Conservation (phyloP, 23 tunicate genomes). For the Diplosoma virens region DNA sequence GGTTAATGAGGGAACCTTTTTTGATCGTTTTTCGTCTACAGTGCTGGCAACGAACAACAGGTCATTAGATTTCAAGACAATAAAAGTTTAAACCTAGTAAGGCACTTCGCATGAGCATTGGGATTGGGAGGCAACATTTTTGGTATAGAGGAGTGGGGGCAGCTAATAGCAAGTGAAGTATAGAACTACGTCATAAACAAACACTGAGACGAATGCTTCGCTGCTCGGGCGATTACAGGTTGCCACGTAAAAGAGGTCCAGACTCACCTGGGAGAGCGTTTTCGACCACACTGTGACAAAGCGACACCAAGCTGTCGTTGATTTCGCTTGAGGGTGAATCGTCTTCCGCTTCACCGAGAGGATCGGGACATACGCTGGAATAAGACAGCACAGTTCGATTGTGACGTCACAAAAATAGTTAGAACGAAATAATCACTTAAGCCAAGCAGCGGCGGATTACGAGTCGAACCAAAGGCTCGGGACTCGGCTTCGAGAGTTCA, state of each 20-base stretch:
- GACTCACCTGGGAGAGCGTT: slow-evolving; percentile 73
- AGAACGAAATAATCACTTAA: neutral
- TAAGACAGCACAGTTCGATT: neutral
- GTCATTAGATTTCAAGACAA: too few relatives aligned
- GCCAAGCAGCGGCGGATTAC: neutral
- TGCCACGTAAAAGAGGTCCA: neutral
- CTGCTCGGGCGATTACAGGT: neutral
- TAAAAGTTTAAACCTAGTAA: neutral
- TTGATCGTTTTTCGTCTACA: too few relatives aligned
- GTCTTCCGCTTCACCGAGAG: too few relatives aligned
- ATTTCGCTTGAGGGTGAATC: slow-evolving; percentile 47
- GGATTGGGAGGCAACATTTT: too few relatives aligned
- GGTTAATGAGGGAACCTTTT: too few relatives aligned
- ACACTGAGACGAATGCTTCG: too few relatives aligned
- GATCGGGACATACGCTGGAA: slow-evolving; percentile 20
- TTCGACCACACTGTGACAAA: slow-evolving; percentile 84
- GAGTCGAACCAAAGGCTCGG: too few relatives aligned
- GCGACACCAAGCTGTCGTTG: slow-evolving; percentile 58
- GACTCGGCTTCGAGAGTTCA: too few relatives aligned
- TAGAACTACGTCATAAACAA: too few relatives aligned
- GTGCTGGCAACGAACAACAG: too few relatives aligned
- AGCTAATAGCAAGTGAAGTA: too few relatives aligned
- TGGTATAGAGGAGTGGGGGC: too few relatives aligned
- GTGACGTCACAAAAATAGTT: neutral
- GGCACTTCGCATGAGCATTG: neutral